These are phyloP conservation scores for Trichomalopsis sarcophagae DNA, from an alignment of 1,140 invertebrate genomes.

Conservation along the genomic window DNA sequence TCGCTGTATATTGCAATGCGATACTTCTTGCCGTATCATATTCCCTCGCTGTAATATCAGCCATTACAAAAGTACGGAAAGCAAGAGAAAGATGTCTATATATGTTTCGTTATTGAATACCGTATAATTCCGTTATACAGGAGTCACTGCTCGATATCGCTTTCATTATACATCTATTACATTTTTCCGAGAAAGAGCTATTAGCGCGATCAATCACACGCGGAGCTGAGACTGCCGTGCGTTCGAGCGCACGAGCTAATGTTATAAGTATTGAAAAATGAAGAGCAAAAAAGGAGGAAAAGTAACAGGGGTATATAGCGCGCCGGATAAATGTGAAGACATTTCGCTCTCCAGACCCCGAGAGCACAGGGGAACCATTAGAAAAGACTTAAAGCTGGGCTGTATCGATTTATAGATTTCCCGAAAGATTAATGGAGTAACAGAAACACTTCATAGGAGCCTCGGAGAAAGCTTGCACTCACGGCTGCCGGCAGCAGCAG, in stretches of 20 bases:
- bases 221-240: background rate
- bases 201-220: background rate
- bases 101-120: background rate
- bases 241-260: background rate
- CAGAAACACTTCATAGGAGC: constrained; percentile 35
- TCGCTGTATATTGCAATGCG: background rate
- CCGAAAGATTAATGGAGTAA: constrained; percentile 43
- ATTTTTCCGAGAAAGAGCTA: too few relatives aligned
- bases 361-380: constrained; percentile 8
- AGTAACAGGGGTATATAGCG: background rate
- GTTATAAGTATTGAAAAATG: constrained; percentile 21
- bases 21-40: background rate
- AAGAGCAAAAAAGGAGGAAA: constrained; percentile 12
- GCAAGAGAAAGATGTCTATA: background rate
- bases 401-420: constrained; percentile 48
- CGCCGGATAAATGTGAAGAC: background rate
- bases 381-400: constrained; percentile 27
- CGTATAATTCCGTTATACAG: background rate
- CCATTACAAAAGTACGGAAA: background rate
- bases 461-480: constrained; percentile 21
- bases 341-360: constrained; percentile 5
- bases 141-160: too few relatives aligned
- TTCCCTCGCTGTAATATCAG: background rate
- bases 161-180: too few relatives aligned
- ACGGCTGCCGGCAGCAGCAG: background rate